Percentiles rank a stretch among this genome's conserved stretches.
These are phyloP conservation scores for Tetramorium parvispinum DNA, from an alignment of 1,140 invertebrate genomes.

Conservation along the genomic window DNA sequence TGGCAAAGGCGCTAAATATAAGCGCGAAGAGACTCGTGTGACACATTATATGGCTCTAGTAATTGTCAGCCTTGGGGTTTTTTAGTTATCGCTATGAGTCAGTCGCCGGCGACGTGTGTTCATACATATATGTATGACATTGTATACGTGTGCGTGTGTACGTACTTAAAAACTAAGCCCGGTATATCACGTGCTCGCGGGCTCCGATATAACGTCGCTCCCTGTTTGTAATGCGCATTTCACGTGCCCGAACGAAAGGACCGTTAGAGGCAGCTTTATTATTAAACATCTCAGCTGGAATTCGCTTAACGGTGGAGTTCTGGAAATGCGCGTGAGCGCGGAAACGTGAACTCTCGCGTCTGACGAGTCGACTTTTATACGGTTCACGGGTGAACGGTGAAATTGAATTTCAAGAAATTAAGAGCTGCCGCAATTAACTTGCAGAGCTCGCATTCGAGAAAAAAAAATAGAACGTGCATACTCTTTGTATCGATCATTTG, in stretches of 20 bases:
- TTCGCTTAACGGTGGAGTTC: background rate
- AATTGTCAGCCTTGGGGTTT: slow-evolving; percentile 12
- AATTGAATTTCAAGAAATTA: background rate
- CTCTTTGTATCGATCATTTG: background rate
- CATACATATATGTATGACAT: background rate
- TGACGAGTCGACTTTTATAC: background rate
- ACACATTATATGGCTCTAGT: background rate
- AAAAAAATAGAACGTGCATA: background rate
- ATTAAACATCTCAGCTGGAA: background rate
- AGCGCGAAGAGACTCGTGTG: background rate
- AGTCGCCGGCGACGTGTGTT: background rate
- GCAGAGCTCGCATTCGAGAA: background rate
- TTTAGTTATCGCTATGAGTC: slow-evolving; percentile 48
- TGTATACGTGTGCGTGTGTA: background rate
- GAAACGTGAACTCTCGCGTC: background rate
- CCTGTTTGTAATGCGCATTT: background rate
- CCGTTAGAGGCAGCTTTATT: background rate
- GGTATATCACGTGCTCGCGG: background rate
- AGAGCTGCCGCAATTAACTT: background rate
- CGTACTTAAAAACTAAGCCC: background rate
- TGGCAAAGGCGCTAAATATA: background rate
- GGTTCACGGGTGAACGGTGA: background rate
- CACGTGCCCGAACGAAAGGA: background rate
- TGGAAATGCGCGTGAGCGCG: background rate
- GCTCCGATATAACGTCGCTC: background rate